A percentile compares a stretch with the other conserved stretches of the same genome.
phyloP scores from a whole-genome alignment of 2,888 invertebrate species.

The Trichopria drosophilae region DNA sequence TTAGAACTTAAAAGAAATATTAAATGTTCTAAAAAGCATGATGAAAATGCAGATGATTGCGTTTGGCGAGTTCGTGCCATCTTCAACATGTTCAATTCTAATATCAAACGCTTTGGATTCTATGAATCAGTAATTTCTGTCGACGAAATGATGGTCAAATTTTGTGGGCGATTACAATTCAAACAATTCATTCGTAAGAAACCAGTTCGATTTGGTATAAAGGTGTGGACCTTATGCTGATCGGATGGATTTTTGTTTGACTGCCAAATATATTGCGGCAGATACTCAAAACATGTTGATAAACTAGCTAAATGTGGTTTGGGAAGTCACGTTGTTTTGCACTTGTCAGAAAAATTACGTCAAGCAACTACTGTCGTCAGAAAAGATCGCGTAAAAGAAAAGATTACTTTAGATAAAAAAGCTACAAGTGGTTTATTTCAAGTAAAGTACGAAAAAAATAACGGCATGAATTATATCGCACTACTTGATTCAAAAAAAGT shows the following conservation, averaged over 20 bases:
- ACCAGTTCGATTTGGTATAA: too few relatives aligned
- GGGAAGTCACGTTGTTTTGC: not conserved
- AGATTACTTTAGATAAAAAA: not conserved
- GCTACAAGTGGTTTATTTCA: not conserved
- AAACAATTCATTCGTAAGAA: too few relatives aligned
- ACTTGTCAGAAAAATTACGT: not conserved
- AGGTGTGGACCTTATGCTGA: too few relatives aligned
- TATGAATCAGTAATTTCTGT: too few relatives aligned
- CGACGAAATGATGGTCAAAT: too few relatives aligned
- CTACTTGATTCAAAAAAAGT: not conserved
- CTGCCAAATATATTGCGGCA: not conserved
- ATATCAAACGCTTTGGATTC: not conserved
- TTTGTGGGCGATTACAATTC: too few relatives aligned
- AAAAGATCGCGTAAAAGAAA: slow-evolving; percentile 1
- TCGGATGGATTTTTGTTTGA: not conserved
- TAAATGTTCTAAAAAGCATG: slow-evolving; percentile 1
- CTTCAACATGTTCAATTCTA: not conserved
- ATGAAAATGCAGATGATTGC: slow-evolving; percentile 1
- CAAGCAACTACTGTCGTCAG: not conserved
- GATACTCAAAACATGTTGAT: not conserved
- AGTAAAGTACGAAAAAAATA: slow-evolving; percentile 1
- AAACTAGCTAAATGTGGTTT: not conserved
- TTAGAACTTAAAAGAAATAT: slow-evolving; percentile 2
- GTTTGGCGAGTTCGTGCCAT: slow-evolving; percentile 6
- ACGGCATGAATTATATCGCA: not conserved